A percentile compares a stretch with the other conserved stretches of the same genome.
These are phyloP conservation scores for Mesocricetus auratus DNA, from an alignment of 2,113 vertebrate species.

Conservation along the genomic window DNA sequence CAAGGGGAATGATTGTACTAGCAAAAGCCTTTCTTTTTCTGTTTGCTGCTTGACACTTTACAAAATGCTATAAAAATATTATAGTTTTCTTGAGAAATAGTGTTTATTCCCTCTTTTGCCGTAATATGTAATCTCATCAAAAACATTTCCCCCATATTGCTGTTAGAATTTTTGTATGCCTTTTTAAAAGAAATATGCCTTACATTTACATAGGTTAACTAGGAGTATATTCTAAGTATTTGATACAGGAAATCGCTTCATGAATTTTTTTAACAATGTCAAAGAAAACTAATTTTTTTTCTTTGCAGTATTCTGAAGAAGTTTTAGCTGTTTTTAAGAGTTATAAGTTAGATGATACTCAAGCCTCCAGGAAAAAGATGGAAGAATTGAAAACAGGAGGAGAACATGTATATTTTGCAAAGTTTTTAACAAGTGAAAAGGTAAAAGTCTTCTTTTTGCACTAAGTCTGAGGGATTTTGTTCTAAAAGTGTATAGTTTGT, in stretches of 20 bases:
- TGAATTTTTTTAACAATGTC: not conserved
- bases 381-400: slow-evolving; percentile 95
- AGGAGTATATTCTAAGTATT: slow-evolving; percentile 48
- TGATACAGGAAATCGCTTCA: slow-evolving; percentile 49
- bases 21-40: slow-evolving; percentile 37
- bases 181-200: slow-evolving; percentile 2
- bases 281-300: slow-evolving; percentile 57
- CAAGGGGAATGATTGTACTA: not conserved
- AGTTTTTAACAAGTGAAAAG: slow-evolving; percentile 99
- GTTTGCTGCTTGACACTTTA: slow-evolving; percentile 17
- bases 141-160: slow-evolving; percentile 11
- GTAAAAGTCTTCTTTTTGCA: slow-evolving; percentile 82
- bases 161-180: slow-evolving; percentile 40
- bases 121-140: slow-evolving; percentile 6
- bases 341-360: slow-evolving; percentile 98
- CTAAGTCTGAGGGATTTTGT: slow-evolving; percentile 23
- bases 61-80: slow-evolving; percentile 6
- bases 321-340: slow-evolving; percentile 98
- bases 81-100: not conserved
- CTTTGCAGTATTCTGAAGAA: slow-evolving; percentile 95
- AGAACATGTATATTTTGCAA: slow-evolving; percentile 98
- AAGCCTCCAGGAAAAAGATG: slow-evolving; percentile 96
- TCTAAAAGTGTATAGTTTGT: not conserved
- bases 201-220: not conserved
- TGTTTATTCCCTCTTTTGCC: slow-evolving; percentile 41